Evolutionary conservation across 2,797 vertebrate genomes (phyloP), one percentile per base, ranked within the genome.

Genomic region (Xiphorhynchus erythropygius): DNA sequence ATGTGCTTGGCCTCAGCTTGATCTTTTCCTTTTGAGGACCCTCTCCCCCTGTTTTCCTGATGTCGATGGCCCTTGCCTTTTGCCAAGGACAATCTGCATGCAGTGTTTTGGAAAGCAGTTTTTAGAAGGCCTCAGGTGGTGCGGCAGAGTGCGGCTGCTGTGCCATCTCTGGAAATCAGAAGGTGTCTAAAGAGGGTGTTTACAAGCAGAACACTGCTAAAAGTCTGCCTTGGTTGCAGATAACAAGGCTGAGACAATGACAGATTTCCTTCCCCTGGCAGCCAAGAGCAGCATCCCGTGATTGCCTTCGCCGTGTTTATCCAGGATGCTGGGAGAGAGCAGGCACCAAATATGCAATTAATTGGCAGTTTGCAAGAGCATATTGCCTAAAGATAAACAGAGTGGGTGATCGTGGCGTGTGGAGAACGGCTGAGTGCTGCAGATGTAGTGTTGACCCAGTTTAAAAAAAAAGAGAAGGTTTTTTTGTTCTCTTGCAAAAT

Each of bases 381-480:
- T 94, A 89, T 85, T 96, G 97, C 97, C 97, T 96, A 94, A 96
- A 96, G 97, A 96, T 88, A 97, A 95, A 94, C 94, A 94, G 89
- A 52, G 96, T 93, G 94, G 97, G 97, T 95, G 96, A 94, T 89
- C 42, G 47, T 85, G 94, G 90, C 90, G 59, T 94, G 84, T 87
- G 86, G 32, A 91, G 97, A 98, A 96, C 47, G 96, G 97, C 98
- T 97, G 97, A 98, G 97, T 85, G 91, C 97, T 97, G 98, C 97
- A 97, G 97, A 98, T 91, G 97, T 55, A 96, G 88, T 27, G 41
- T 9, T 98, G 98, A 97, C 98, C 97, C 97, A 98, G 85, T 98
- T 98, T 42, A 73, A 87, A 96, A 95, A 86, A 42, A 37, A 60
- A 41, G 37, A 30, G 2, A 6, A 30, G 5, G 11, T 1, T 91